These are phyloP conservation scores for Anagyrus pseudococci DNA, from an alignment of 2,888 invertebrate genomes.

Conservation along the genomic window DNA sequence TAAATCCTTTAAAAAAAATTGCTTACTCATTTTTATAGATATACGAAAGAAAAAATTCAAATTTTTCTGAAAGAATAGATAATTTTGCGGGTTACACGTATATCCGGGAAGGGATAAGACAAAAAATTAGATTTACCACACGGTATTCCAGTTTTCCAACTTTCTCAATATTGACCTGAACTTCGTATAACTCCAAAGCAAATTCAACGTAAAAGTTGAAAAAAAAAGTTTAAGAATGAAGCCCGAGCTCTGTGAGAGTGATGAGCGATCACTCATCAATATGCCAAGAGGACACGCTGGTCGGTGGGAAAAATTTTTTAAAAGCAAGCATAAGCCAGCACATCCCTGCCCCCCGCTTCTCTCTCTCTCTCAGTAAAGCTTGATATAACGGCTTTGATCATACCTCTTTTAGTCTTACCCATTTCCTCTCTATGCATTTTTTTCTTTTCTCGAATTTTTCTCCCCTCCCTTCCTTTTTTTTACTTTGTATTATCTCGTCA, in stretches of 20 bases:
- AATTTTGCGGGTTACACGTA: no score
- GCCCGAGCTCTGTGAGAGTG: background rate
- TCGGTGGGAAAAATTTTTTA: background rate
- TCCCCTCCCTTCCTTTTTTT: no score
- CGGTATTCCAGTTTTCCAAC: slow-evolving; percentile 1
- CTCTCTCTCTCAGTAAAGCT: background rate
- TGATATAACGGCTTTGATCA: slow-evolving; percentile 24
- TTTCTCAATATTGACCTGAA: slow-evolving; percentile 8
- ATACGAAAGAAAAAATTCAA: no score
- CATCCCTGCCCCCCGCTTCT: background rate
- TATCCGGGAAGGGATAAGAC: background rate
- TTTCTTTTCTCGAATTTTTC: no score
- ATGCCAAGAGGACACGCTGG: slow-evolving; percentile 22
- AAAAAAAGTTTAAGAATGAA: background rate
- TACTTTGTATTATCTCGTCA: no score
- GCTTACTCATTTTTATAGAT: no score
- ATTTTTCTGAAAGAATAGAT: no score
- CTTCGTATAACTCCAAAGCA: no score
- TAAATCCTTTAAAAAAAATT: no score
- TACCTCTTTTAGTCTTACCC: background rate
- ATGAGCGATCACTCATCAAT: slow-evolving; percentile 25
- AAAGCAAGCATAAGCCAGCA: background rate
- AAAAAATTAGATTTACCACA: background rate
- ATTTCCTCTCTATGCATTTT: background rate
- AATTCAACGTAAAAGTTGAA: slow-evolving; percentile 13